Evolutionary conservation across 2,113 vertebrate genomes (phyloP).

Genomic region (Periophthalmodon schlosseri): DNA sequence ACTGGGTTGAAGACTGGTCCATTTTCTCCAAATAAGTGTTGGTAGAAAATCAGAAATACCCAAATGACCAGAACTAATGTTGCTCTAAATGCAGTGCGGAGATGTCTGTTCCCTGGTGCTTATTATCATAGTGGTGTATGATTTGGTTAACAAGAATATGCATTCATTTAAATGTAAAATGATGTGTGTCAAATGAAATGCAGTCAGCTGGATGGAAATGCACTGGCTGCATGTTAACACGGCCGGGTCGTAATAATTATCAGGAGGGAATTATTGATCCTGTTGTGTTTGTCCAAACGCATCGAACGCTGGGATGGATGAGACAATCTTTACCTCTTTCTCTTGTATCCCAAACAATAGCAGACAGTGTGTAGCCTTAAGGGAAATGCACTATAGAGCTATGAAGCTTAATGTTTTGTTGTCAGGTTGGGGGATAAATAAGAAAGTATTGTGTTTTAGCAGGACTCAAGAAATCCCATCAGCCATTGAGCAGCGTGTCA

Average conservation of each 20-base stretch:
- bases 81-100: slow-evolving; percentile 34
- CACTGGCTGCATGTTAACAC: slow-evolving; percentile 17
- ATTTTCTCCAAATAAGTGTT: slow-evolving; percentile 53
- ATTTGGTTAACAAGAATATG: slow-evolving; percentile 24
- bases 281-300: not conserved
- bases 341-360: slow-evolving; percentile 1
- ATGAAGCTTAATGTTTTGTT: slow-evolving; percentile 39
- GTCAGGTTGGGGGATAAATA: slow-evolving; percentile 57
- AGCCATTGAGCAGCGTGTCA: slow-evolving; percentile 66
- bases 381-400: slow-evolving; percentile 19
- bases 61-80: slow-evolving; percentile 49
- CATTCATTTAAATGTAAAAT: slow-evolving; percentile 41
- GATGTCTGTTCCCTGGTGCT: slow-evolving; percentile 18
- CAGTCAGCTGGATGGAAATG: slow-evolving; percentile 9
- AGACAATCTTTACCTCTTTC: slow-evolving; percentile 7
- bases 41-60: slow-evolving; percentile 17
- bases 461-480: slow-evolving; percentile 65
- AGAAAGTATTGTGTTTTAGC: slow-evolving; percentile 67
- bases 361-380: slow-evolving; percentile 9
- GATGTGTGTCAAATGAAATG: slow-evolving; percentile 42
- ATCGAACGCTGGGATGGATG: slow-evolving; percentile 5
- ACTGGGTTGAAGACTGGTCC: slow-evolving; percentile 62
- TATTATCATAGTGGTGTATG: slow-evolving; percentile 6
- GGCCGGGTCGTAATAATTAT: slow-evolving; percentile 6
- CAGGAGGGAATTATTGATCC: slow-evolving; percentile 5